A percentile compares a stretch with the other conserved stretches of the same genome.
Conservation (phyloP, 2,797 vertebrate genomes). For the Gymnocypris eckloni region DNA sequence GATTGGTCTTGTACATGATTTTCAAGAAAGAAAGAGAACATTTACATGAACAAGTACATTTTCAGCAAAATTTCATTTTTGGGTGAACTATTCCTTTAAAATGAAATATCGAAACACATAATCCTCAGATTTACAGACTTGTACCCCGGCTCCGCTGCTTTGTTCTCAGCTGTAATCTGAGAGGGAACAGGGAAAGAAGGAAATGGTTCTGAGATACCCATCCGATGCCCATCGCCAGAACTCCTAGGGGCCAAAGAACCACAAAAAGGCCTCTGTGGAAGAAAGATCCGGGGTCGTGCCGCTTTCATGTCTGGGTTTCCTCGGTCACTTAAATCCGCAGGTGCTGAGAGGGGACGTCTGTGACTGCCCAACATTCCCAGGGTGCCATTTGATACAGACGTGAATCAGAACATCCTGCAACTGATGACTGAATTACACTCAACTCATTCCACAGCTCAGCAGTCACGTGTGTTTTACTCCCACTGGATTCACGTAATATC, state of each 20-base stretch:
- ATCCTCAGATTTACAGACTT: background rate
- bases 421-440: constrained; percentile 28
- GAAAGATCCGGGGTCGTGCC: constrained; percentile 1
- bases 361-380: constrained; percentile 51
- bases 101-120: background rate
- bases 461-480: constrained; percentile 27
- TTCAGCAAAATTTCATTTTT: background rate
- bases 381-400: constrained; percentile 53
- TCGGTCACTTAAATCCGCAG: constrained; percentile 55
- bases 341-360: constrained; percentile 58
- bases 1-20: too few relatives aligned
- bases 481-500: background rate
- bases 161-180: constrained; percentile 47
- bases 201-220: constrained; percentile 57
- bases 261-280: constrained; percentile 61
- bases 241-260: constrained; percentile 34
- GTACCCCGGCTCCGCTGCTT: background rate
- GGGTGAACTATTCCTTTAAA: background rate
- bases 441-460: constrained; percentile 39
- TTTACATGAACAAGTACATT: too few relatives aligned
- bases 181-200: constrained; percentile 37
- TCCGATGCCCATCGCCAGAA: constrained; percentile 39
- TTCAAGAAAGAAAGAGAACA: too few relatives aligned
- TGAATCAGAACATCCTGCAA: constrained; percentile 56
- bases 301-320: constrained; percentile 50